Evolutionary conservation across 2,797 vertebrate genomes (phyloP), one percentile per base, ranked within the genome.

Genomic region (Sebastes dallii): DNA sequence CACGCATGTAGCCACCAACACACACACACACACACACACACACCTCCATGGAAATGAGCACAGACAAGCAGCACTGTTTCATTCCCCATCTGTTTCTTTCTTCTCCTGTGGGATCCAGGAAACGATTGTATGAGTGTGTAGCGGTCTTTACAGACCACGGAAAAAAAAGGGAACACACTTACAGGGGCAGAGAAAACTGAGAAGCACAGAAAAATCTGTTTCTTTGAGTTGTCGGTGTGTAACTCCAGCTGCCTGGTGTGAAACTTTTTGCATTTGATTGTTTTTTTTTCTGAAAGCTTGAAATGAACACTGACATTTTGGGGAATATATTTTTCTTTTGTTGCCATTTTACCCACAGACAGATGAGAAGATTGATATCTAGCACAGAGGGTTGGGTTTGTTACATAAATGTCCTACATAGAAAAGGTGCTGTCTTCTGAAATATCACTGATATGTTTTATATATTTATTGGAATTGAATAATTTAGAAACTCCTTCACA

Each of bases 71-170:
- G 72, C 62, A 66, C 62, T 42, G 71, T 83, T 86, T 86, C 75
- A 77, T 71, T 85, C 79, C 72, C 67, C 88, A 76, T 86, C 81
- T 90, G 76, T 87, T 82, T 72, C 82, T 82, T 58, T 67, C 65
- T 52, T 54, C 70, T 75, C 86, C 78, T 81, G 67, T 78, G 83
- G 87, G 88, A 87, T 75, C 68, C 60, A 46, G 81, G 70, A 78
- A 81, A 74, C 75, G 62, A 82, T 90, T 86, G 77, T 75, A 67
- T 36, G 66, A 74, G 70, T 78, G 78, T 87, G 64, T 39, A 79
- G 67, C 46, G 5, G 82, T 76, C 66, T 86, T 85, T 52, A 72
- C 52, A 81, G 80, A 84, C 79, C 72, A 55, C 18, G 8, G 30
- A 80, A 61, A 85, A 60, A 54, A 84, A 81, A 39, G 69, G 32